Evolutionary conservation across 2,888 invertebrate genomes (phyloP), one percentile per base, ranked within the genome.

Genomic region (Drosophila atripex): DNA sequence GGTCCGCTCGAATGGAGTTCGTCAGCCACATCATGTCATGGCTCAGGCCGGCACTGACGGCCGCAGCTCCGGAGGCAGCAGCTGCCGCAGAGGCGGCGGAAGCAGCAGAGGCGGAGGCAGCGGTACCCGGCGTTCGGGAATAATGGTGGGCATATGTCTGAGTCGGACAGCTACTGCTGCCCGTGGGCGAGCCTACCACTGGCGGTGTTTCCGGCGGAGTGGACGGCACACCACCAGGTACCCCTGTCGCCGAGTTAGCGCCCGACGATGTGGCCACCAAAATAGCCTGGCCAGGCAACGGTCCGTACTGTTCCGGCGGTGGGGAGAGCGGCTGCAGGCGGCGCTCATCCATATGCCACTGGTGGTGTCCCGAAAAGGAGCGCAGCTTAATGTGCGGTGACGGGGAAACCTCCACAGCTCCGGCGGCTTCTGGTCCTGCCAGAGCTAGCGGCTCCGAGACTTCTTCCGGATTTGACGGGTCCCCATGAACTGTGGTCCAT

Each of bases 181-280:
- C 90, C 12, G 89, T 89, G 21, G 94, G 94, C 7, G 94, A 93
- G 9, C 93, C 93, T 51, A 93, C 93, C 6, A 93, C 93, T 0
- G 95, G 95, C 12, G 97, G 97, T 11, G 97, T 97, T 90, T 97
- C 96, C 5, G 97, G 97, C 7, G 97, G 96, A 25, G 97, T 96
- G 46, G 96, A 95, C 32, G 97, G 96, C 80, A 95, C 94, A 59
- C 93, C 93, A 35, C 93, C 93, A 0, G 89, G 89, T 38, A 93
- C 91, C 0, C 80, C 52, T 0, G 80, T 59, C 12, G 76, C 49
- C 90, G 77, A 43, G 3, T 59, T 54, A 14, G 64, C 57, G 45
- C 85, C 75, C 30, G 88, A 85, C 32, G 90, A 78, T 43, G 92
- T 88, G 63, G 88, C 90, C 0, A 92, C 91, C 70, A 93, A 92